Conservation (phyloP, 1,140 invertebrate species). For the Pseudomyrmex gracilis region DNA sequence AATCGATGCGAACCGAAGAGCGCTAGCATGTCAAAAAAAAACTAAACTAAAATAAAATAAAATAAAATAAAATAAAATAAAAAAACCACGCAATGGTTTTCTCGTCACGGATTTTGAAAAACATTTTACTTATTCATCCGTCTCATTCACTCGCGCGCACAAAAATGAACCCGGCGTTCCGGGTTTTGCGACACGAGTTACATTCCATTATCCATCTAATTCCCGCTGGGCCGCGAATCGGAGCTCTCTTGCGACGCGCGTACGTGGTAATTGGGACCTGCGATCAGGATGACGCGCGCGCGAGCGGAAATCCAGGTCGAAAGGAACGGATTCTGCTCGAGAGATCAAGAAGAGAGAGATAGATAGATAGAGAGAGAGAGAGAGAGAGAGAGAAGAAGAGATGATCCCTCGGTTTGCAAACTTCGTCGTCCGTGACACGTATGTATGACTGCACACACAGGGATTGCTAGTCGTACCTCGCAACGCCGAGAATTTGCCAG, state of each 20-base stretch:
- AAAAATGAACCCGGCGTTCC: conserved; percentile 46
- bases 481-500: conserved; percentile 68
- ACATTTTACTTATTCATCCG: not conserved
- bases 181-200: conserved; percentile 1
- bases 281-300: conserved; percentile 33
- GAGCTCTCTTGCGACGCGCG: conserved; percentile 17
- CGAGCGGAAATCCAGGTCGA: conserved; percentile 65
- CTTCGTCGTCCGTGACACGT: conserved; percentile 63
- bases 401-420: conserved; percentile 48
- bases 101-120: not conserved
- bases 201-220: conserved; percentile 51
- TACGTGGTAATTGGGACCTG: conserved; percentile 62
- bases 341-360: not conserved
- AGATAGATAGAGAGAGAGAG: not conserved
- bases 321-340: not conserved
- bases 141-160: not conserved
- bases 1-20: too few species aligned
- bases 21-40: too few species aligned
- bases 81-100: not conserved
- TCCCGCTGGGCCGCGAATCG: conserved; percentile 41
- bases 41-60: not conserved
- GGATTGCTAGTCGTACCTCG: conserved; percentile 37
- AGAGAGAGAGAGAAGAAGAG: conserved; percentile 12
- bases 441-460: conserved; percentile 31
- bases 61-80: not conserved